Conservation (phyloP, 2,888 invertebrate genomes). For the Adelphocoris suturalis region DNA sequence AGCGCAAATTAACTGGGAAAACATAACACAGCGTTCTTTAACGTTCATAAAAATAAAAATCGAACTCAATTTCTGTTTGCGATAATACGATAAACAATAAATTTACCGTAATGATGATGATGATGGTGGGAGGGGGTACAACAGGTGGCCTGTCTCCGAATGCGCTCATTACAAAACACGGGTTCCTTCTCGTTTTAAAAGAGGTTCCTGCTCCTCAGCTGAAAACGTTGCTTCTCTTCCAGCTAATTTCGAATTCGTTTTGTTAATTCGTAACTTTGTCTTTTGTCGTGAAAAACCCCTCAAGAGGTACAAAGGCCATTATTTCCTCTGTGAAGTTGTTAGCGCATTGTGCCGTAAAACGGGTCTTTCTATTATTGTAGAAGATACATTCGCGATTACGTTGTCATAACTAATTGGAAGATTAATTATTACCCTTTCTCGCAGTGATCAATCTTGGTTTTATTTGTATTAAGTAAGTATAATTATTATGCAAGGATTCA, state of each 20-base stretch:
- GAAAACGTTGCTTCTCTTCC: background rate
- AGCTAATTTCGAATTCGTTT: slow-evolving; percentile 43
- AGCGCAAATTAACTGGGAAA: too few species aligned
- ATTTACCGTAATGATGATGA: too few species aligned
- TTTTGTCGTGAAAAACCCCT: background rate
- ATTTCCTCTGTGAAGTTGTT: background rate
- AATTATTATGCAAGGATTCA: too few species aligned
- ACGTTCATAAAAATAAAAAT: too few species aligned
- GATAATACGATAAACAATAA: too few species aligned
- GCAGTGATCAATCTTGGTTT: too few species aligned
- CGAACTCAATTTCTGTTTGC: too few species aligned
- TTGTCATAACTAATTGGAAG: background rate
- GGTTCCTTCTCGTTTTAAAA: slow-evolving; percentile 2
- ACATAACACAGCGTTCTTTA: too few species aligned
- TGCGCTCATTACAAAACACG: background rate
- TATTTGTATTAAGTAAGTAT: too few species aligned
- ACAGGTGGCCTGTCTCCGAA: background rate
- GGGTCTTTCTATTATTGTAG: background rate
- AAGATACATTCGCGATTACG: background rate
- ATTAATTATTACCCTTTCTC: background rate
- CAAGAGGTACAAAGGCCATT: background rate
- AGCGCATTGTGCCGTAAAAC: background rate
- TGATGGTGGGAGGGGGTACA: too few species aligned
- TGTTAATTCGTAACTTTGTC: slow-evolving; percentile 48
- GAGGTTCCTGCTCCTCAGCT: background rate